Conservation (phyloP, 2,888 invertebrate species). For the Pachliopta kotzebuea region DNA sequence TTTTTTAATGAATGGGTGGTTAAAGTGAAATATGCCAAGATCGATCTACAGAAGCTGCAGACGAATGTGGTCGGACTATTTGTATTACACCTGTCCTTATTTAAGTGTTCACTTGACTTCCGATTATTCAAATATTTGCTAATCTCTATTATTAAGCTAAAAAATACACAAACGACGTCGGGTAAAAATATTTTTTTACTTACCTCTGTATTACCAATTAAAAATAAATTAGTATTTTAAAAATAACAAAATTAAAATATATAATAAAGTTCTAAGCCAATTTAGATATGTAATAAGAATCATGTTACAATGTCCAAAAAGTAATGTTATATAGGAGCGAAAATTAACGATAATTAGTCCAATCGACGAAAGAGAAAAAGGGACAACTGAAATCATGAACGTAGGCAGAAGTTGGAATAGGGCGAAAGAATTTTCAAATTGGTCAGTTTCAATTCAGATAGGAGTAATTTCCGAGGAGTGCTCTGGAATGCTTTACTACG, state of each 20-base stretch:
- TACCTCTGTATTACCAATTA: too few relatives aligned
- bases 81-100: neutral
- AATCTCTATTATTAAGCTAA: too few relatives aligned
- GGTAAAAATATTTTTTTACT: too few relatives aligned
- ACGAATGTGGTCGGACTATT: constrained; percentile 1
- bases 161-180: too few relatives aligned
- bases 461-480: constrained; percentile 50
- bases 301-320: too few relatives aligned
- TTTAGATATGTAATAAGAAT: too few relatives aligned
- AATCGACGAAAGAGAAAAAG: neutral
- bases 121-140: too few relatives aligned
- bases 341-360: neutral
- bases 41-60: constrained; percentile 8
- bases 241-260: too few relatives aligned
- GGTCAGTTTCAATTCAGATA: constrained; percentile 57
- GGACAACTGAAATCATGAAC: neutral
- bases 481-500: constrained; percentile 34
- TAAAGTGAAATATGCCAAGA: constrained; percentile 24
- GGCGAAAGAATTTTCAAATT: constrained; percentile 54
- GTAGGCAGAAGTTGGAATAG: constrained; percentile 4
- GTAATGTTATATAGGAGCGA: neutral
- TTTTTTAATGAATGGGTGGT: constrained; percentile 24
- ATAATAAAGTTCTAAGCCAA: too few relatives aligned
- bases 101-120: neutral
- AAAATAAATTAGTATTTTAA: too few relatives aligned